Base-by-base conservation (phyloP, 37 sponge, comb jelly and placozoan genomes). In the Halisarca cf. caerulea region DNA sequence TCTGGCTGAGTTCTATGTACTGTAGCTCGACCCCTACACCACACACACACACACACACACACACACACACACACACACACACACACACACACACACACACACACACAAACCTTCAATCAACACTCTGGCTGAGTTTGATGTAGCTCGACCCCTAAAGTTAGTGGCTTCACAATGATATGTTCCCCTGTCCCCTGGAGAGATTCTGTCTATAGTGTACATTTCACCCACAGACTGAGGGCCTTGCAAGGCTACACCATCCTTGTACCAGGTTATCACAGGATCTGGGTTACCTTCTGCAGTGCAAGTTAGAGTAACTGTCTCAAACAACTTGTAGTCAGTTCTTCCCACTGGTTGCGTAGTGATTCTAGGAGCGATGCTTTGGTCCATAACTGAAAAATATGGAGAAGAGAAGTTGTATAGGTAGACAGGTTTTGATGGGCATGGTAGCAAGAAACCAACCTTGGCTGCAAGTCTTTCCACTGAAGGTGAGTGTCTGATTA, bases 181-280 rank as follows among this genome's bases (percentile, higher is more conserved):
- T 74, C 77, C 77, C 25, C 77, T 74, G 77, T 74, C 77, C 24
- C 15, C 45, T 74, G 77, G 44, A 40, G 1, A 11, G 24, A 74
- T 37, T 21, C 24, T 24, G 15, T 37, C 25, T 23, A 74, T 74
- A 14, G 42, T 40, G 24, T 74, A 74, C 44, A 24, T 14, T 40
- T 6, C 24, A 40, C 77, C 77, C 39, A 74, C 77, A 74, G 42
- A 32, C 24, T 24, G 25, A 44, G 77, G 45, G 23, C 45, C 45
- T 23, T 38, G 18, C 35, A 68, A 34, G 35, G 30, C 35, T 34
- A 68, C 69, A 17, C 69, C 69, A 7, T 74, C 77, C 45, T 74
- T 74, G 43, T 40, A 74, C 77, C 77, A 74, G 44, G 2, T 33
- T 44, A 74, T 74, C n/a, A 74, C 45, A 25, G 77, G 77, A n/a